phyloP scores from a whole-genome alignment of 2,888 invertebrate genomes.

The Erebia epiphron region DNA sequence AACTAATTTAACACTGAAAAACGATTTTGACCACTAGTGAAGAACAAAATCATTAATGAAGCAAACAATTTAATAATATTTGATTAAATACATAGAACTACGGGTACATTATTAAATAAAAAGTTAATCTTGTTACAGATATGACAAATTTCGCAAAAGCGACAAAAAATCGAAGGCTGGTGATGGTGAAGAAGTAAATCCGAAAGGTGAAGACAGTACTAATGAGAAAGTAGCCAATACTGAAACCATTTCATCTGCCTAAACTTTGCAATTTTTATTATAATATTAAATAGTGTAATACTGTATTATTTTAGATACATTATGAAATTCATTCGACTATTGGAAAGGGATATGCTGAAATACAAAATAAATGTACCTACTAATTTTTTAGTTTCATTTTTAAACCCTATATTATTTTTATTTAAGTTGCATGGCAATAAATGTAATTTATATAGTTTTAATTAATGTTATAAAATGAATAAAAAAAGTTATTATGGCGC shows the following conservation, averaged over 20 bases:
- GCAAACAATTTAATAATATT: no score
- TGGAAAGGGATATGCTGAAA: background rate
- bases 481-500: no score
- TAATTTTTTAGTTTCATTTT: background rate
- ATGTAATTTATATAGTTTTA: no score
- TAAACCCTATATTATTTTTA: background rate
- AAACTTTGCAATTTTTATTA: slow-evolving; percentile 33
- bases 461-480: no score
- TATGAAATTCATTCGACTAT: slow-evolving; percentile 2
- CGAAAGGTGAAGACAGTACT: slow-evolving; percentile 58
- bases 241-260: slow-evolving; percentile 63
- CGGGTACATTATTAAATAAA: background rate
- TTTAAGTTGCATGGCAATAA: background rate
- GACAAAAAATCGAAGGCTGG: slow-evolving; percentile 82
- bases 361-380: background rate
- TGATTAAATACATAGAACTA: no score
- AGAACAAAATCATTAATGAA: no score
- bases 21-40: no score
- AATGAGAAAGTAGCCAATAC: slow-evolving; percentile 59
- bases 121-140: slow-evolving; percentile 62
- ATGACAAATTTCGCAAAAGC: slow-evolving; percentile 85
- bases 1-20: no score
- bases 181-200: slow-evolving; percentile 65
- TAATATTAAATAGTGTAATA: background rate
- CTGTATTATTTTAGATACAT: background rate